Evolutionary conservation across 2,888 invertebrate genomes (phyloP).

Genomic region (Phrixothrix hirtus): DNA sequence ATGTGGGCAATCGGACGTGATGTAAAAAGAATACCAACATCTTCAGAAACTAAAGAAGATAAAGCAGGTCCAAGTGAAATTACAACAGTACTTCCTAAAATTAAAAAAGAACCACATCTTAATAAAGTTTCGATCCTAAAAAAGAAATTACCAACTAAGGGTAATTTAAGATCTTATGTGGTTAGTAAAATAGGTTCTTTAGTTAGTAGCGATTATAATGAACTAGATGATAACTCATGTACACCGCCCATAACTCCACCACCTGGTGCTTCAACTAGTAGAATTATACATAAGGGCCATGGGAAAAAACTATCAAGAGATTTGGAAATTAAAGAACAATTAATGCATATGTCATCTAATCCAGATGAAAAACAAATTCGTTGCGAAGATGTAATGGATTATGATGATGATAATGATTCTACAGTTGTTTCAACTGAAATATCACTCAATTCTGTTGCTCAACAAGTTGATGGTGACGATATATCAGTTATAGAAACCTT

Average conservation of each 20-base stretch:
- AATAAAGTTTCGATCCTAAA: constrained; percentile 65
- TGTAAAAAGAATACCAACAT: constrained; percentile 52
- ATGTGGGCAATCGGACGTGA: constrained; percentile 61
- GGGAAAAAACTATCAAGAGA: constrained; percentile 42
- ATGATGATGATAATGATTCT: constrained; percentile 63
- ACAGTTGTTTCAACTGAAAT: constrained; percentile 63
- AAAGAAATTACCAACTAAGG: constrained; percentile 55
- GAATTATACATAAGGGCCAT: constrained; percentile 37
- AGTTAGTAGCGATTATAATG: constrained; percentile 64
- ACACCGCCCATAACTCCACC: constrained; percentile 62
- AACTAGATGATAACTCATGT: constrained; percentile 63
- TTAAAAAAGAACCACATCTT: constrained; percentile 57
- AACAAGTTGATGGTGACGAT: constrained; percentile 63
- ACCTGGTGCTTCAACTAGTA: constrained; percentile 42
- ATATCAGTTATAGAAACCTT: constrained; percentile 63
- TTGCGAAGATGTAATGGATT: constrained; percentile 61
- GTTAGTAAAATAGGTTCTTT: constrained; percentile 58
- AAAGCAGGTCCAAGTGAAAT: constrained; percentile 31
- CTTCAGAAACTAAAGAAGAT: constrained; percentile 41
- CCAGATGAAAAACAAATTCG: constrained; percentile 56
- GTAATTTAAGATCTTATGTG: constrained; percentile 51
- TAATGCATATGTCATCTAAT: constrained; percentile 39
- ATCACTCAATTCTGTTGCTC: constrained; percentile 63
- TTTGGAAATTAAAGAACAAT: constrained; percentile 40
- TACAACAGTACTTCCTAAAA: constrained; percentile 38